A percentile compares a stretch with the other conserved stretches of the same genome.
These are phyloP conservation scores for Theonella swinhoei DNA, from an alignment of 37 sponge, comb jelly and placozoan species.

Conservation along the genomic window DNA sequence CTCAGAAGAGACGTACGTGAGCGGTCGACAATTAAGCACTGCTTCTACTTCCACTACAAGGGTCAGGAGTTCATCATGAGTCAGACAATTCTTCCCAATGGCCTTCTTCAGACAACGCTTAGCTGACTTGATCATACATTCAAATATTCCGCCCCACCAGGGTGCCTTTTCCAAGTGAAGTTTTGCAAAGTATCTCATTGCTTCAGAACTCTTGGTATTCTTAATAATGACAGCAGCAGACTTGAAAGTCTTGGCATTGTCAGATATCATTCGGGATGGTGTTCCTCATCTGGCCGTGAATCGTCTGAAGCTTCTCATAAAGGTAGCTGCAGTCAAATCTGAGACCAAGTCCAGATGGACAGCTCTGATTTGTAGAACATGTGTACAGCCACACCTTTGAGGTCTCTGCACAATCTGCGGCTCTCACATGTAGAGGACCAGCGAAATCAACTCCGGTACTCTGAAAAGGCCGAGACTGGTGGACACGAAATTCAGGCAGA, in stretches of 20 bases:
- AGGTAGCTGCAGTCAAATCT: slow-evolving; percentile 11
- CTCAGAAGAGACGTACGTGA: slow-evolving; percentile 33
- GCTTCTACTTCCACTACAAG: slow-evolving; percentile 28
- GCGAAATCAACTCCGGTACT: slow-evolving; percentile 36
- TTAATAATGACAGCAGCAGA: neutral
- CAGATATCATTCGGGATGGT: slow-evolving; percentile 16
- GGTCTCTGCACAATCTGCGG: neutral
- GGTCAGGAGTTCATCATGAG: slow-evolving; percentile 36
- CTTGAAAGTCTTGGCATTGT: slow-evolving; percentile 35
- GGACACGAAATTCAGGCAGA: slow-evolving; percentile 27
- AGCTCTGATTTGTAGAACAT: slow-evolving; percentile 1
- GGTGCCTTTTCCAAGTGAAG: slow-evolving; percentile 20
- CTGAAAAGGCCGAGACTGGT: slow-evolving; percentile 6
- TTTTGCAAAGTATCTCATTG: neutral
- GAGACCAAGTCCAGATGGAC: slow-evolving; percentile 29
- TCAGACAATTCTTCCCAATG: too few species aligned
- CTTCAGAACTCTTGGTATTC: neutral
- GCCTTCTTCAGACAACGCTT: slow-evolving; percentile 30
- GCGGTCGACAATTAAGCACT: slow-evolving; percentile 33
- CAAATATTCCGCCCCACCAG: slow-evolving; percentile 38
- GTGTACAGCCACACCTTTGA: slow-evolving; percentile 15
- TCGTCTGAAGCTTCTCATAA: slow-evolving; percentile 25
- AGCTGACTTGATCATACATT: slow-evolving; percentile 31
- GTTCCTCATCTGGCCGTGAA: slow-evolving; percentile 28
- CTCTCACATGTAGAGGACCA: slow-evolving; percentile 25